phyloP scores from a whole-genome alignment of 2,797 vertebrate species.

The Pipistrellus pipistrellus region DNA sequence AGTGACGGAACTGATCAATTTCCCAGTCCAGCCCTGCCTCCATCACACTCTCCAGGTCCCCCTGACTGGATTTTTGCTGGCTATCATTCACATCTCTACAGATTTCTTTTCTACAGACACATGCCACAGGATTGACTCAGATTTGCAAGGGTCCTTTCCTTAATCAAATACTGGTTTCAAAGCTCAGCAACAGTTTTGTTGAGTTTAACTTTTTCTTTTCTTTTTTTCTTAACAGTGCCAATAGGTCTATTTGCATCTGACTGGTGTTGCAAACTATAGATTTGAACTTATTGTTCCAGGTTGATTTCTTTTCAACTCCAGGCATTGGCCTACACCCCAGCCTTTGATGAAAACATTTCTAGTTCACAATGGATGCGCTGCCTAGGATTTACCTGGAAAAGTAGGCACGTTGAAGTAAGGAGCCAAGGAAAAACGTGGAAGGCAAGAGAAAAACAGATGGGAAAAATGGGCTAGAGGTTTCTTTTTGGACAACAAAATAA shows the following conservation, averaged over 20 bases:
- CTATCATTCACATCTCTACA: background rate
- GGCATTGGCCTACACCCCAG: background rate
- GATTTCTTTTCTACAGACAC: background rate
- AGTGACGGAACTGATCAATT: background rate
- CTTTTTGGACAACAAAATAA: background rate
- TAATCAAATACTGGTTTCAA: background rate
- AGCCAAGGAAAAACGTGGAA: background rate
- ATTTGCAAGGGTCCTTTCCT: background rate
- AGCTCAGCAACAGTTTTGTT: background rate
- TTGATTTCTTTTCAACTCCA: constrained; percentile 24
- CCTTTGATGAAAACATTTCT: background rate
- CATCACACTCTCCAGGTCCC: background rate
- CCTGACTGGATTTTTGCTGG: background rate
- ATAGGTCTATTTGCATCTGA: background rate
- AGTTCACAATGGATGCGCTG: background rate
- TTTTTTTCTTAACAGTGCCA: background rate
- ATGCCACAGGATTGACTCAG: background rate
- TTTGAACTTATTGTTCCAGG: constrained; percentile 27
- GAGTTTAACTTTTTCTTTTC: constrained; percentile 1
- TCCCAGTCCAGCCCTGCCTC: background rate
- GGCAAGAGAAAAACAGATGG: background rate
- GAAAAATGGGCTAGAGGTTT: background rate
- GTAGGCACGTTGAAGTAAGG: background rate
- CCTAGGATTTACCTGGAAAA: background rate
- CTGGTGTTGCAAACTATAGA: background rate